phyloP scores from a whole-genome alignment of 2,797 vertebrate genomes.

The Lepus townsendii region DNA sequence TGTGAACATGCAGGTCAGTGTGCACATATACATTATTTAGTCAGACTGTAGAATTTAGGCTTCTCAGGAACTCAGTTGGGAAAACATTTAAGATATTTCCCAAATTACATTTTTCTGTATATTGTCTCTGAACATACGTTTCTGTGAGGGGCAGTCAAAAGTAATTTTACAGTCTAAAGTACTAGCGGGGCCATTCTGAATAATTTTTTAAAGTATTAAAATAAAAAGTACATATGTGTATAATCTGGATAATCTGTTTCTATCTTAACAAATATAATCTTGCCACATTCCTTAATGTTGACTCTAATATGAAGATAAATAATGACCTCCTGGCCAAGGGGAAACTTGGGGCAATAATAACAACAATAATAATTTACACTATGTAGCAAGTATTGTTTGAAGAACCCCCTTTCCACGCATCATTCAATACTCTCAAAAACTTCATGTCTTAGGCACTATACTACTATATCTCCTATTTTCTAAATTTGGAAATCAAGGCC shows the following conservation, averaged over 20 bases:
- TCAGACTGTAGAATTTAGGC: background rate
- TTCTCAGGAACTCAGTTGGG: background rate
- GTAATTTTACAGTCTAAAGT: background rate
- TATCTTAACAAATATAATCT: conserved; percentile 1
- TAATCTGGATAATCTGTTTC: background rate
- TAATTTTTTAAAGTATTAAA: background rate
- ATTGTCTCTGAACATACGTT: background rate
- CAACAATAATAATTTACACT: background rate
- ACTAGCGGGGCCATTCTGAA: background rate
- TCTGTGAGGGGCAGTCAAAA: background rate
- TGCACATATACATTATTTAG: background rate
- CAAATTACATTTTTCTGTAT: background rate
- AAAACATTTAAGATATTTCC: background rate
- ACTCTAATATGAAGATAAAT: background rate
- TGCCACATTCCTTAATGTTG: background rate
- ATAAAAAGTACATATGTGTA: background rate
- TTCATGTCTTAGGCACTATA: background rate
- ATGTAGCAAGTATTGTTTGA: background rate
- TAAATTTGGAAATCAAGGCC: background rate
- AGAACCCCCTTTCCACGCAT: background rate
- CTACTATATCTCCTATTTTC: background rate
- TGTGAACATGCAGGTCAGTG: background rate
- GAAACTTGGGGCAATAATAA: background rate
- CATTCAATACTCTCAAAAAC: background rate
- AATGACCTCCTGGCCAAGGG: background rate